Conservation (phyloP, 2,113 vertebrate genomes). For the Corythoichthys haematopterus region DNA sequence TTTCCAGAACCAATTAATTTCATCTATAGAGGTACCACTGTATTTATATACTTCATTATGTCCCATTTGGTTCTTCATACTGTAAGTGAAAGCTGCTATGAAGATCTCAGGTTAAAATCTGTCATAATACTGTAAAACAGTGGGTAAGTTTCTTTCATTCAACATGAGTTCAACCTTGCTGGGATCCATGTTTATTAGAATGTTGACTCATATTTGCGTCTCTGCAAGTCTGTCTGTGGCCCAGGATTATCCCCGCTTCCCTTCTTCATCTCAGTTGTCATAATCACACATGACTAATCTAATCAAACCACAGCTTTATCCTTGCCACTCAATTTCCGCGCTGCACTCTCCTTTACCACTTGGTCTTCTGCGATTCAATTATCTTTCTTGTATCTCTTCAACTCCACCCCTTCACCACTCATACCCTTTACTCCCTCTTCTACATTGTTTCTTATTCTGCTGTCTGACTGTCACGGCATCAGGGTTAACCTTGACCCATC, state of each 20-base stretch:
- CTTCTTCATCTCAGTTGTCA: conserved; percentile 46
- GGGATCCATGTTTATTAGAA: conserved; percentile 41
- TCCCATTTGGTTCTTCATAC: too few species aligned
- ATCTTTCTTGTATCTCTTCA: conserved; percentile 42
- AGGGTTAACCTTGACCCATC: conserved; percentile 98
- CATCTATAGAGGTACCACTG: too few species aligned
- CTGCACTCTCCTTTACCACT: conserved; percentile 56
- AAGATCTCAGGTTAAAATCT: not conserved
- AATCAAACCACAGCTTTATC: conserved; percentile 65
- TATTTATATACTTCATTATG: too few species aligned
- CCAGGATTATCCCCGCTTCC: conserved; percentile 55
- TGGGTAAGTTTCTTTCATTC: conserved; percentile 9
- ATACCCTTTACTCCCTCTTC: conserved; percentile 38
- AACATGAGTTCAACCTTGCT: conserved; percentile 23
- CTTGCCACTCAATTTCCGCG: conserved; percentile 53
- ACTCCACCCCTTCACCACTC: conserved; percentile 7
- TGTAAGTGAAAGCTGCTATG: not conserved
- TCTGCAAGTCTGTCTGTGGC: conserved; percentile 40
- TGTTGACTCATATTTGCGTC: conserved; percentile 36
- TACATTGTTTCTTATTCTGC: conserved; percentile 57
- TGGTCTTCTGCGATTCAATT: conserved; percentile 51
- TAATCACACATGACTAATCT: conserved; percentile 69
- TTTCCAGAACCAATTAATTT: too few species aligned
- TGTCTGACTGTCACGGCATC: conserved; percentile 44
- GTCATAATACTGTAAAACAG: not conserved